Percentiles rank a stretch among this genome's conserved stretches.
Conservation (phyloP, 2,888 invertebrate species). For the Xestoiulus laeticollis region DNA sequence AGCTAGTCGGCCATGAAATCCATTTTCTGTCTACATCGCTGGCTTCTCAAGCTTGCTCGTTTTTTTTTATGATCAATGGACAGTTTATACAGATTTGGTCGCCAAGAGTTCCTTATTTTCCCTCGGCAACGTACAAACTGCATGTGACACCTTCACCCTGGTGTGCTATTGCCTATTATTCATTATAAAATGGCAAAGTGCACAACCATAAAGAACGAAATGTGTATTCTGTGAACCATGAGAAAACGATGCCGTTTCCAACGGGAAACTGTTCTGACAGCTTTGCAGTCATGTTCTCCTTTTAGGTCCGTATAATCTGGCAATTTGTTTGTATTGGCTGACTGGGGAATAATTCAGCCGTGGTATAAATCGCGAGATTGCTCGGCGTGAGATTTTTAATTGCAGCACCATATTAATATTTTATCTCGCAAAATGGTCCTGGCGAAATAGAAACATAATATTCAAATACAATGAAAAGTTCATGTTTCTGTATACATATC, state of each 20-base stretch:
- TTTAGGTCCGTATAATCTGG: not conserved
- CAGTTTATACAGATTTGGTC: conserved; percentile 34
- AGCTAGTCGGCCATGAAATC: conserved; percentile 21
- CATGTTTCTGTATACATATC: too few species aligned
- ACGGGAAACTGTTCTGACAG: conserved; percentile 11
- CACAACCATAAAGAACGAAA: not conserved
- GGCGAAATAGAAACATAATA: not conserved
- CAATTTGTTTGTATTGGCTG: conserved; percentile 28
- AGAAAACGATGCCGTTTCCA: conserved; percentile 18
- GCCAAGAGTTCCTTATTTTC: not conserved
- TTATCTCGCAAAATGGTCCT: not conserved
- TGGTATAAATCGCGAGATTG: conserved; percentile 6
- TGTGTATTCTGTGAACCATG: conserved; percentile 26
- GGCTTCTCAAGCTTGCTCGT: conserved; percentile 5
- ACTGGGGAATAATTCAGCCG: conserved; percentile 29
- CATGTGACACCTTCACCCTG: conserved; percentile 31
- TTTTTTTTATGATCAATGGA: conserved; percentile 32
- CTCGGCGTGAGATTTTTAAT: conserved; percentile 19
- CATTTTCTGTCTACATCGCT: conserved; percentile 29
- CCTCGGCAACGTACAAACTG: not conserved
- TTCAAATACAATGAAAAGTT: too few species aligned
- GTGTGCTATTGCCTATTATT: conserved; percentile 23
- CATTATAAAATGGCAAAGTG: conserved; percentile 37
- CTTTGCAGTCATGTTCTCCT: not conserved
- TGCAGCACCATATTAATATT: not conserved